These are phyloP conservation scores for Psettodes erumei DNA, from an alignment of 2,113 vertebrate species.

Conservation along the genomic window DNA sequence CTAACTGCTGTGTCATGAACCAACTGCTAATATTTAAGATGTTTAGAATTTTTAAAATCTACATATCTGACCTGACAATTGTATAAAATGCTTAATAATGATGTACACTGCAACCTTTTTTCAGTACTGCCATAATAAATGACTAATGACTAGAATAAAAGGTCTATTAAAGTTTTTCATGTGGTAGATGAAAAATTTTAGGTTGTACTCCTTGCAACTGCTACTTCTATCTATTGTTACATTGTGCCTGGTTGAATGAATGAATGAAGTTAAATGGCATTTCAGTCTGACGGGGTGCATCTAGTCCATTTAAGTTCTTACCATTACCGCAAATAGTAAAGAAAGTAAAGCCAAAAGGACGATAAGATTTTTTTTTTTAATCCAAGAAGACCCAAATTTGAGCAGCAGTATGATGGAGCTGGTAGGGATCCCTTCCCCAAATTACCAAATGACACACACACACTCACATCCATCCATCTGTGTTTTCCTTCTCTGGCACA, in stretches of 20 bases:
- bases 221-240: background rate
- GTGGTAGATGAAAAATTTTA: too few species aligned
- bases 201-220: background rate
- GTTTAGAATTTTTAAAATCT: too few species aligned
- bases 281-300: background rate
- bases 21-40: background rate
- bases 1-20: background rate
- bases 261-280: background rate
- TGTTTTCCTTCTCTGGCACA: slow-evolving; percentile 39
- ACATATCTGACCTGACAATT: background rate
- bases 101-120: too few species aligned
- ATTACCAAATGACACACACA: slow-evolving; percentile 19
- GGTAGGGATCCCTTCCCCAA: slow-evolving; percentile 1
- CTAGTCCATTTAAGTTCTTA: background rate
- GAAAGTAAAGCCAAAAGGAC: background rate
- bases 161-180: too few species aligned
- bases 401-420: slow-evolving; percentile 7
- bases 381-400: too few species aligned
- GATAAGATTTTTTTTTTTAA: too few species aligned
- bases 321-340: background rate
- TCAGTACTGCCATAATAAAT: too few species aligned
- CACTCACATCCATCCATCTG: slow-evolving; percentile 11
- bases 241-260: background rate
- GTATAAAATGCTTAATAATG: background rate
- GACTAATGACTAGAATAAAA: too few species aligned